A percentile compares a stretch with the other conserved stretches of the same genome.
Conservation (phyloP, 2,113 vertebrate species). For the Nothocercus nigrocapillus region DNA sequence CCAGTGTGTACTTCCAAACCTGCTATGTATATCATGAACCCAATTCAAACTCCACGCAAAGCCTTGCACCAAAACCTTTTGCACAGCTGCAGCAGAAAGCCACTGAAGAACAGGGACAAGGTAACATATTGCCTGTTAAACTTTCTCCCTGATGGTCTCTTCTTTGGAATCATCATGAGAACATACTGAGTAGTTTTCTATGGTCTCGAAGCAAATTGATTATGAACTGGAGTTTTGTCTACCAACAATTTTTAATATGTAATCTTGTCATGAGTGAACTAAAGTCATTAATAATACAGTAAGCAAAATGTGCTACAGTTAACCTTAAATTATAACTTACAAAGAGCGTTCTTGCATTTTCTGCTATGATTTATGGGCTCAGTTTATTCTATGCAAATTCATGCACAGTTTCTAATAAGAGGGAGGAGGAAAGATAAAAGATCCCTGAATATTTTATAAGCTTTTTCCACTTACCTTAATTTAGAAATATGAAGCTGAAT, state of each 20-base stretch:
- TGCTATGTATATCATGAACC: accelerated
- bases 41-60: neutral
- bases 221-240: constrained; percentile 81
- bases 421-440: constrained; percentile 87
- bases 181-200: constrained; percentile 62
- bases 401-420: constrained; percentile 86
- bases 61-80: neutral
- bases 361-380: constrained; percentile 85
- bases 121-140: neutral
- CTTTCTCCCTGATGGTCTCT: constrained; percentile 21
- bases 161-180: constrained; percentile 41
- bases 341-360: constrained; percentile 84
- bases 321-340: constrained; percentile 90
- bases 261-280: constrained; percentile 83
- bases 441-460: constrained; percentile 88
- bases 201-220: constrained; percentile 79
- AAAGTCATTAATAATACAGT: constrained; percentile 88
- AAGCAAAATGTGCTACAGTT: constrained; percentile 85
- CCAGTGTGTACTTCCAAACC: neutral
- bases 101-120: neutral
- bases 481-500: constrained; percentile 90
- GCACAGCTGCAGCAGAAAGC: neutral
- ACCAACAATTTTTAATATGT: constrained; percentile 83
- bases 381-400: constrained; percentile 90
- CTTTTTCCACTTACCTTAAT: constrained; percentile 88